Evolutionary conservation across 2,888 invertebrate species (phyloP), one percentile per base, ranked within the genome.

Genomic region (Chaitophorus viminalis): DNA sequence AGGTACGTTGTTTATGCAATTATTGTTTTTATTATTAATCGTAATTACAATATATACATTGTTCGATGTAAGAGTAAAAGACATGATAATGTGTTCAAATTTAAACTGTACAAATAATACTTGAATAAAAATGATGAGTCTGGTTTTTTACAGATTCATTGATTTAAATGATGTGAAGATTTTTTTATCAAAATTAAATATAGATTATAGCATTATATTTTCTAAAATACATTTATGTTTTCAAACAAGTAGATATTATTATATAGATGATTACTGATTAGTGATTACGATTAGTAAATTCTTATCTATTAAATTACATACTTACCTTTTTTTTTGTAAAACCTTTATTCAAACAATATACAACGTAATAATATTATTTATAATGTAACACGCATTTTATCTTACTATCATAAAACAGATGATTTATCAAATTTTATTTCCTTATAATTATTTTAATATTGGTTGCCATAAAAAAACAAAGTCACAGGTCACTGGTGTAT

Each of bases 1-100:
- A n/a, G n/a, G n/a, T n/a, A 75, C 60, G 36, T 60, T 75, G 60
- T 83, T 79, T 83, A 21, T 29, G 74, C 74, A 75, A 83, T 65
- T 21, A 25, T 83, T 75, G 60, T 70, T 81, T 70, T 70, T 25
- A 1, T 31, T 70, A 21, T 46, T 81, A 68, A 81, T 81, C 46
- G 39, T 79, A 68, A 79, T 39, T 70, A 70, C 25, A 14, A 17
- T 52, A n/a, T 31, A 25, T 11, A 70, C 25, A 25, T 25, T 21
- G 46, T 18, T 21, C 21, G 25, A 60, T 60, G 60, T 60, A 60
- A 18, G n/a, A n/a, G n/a, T n/a, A n/a, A n/a, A n/a, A n/a, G 60
- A 60, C 60, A 60, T 60, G 14, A 14, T 46, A 46, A 14, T 46
- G 39, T 29, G 39, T 29, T 39, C 65, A 81, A 81, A 81, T 46